Conservation (phyloP, 2,888 invertebrate species). For the Timema cristinae region DNA sequence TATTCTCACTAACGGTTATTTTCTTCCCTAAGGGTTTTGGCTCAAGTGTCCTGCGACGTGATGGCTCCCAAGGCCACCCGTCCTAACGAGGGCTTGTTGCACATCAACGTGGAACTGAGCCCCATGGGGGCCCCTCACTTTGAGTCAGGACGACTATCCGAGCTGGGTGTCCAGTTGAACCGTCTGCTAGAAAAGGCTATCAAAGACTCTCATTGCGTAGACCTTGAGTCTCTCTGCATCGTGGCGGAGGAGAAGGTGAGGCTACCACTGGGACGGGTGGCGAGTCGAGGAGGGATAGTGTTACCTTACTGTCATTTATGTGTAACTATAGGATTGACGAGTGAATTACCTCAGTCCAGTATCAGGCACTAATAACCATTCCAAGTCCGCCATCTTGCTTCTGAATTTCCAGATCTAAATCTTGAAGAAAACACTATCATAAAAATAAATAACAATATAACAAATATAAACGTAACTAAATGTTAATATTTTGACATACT, state of each 20-base stretch:
- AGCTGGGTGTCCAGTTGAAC: slow-evolving; percentile 68
- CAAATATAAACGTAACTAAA: no score
- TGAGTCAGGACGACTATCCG: slow-evolving; percentile 71
- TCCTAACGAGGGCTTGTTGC: slow-evolving; percentile 83
- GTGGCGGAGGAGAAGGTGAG: slow-evolving; percentile 82
- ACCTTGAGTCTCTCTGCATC: slow-evolving; percentile 92
- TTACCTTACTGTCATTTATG: no score
- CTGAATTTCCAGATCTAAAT: no score
- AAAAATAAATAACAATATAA: no score
- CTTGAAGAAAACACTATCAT: no score
- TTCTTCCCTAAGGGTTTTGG: slow-evolving; percentile 61
- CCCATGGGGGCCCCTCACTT: slow-evolving; percentile 83
- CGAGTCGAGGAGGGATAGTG: no score
- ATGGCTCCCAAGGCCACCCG: slow-evolving; percentile 77
- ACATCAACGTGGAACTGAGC: slow-evolving; percentile 81
- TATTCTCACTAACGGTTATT: slow-evolving; percentile 19
- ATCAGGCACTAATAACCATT: no score
- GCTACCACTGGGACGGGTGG: no score
- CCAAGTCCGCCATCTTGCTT: no score
- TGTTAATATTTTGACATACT: no score
- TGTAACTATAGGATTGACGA: no score
- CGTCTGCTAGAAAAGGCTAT: slow-evolving; percentile 83
- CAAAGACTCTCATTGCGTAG: slow-evolving; percentile 86
- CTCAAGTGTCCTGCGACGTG: slow-evolving; percentile 86
- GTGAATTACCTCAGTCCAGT: no score